Conservation (phyloP, 2,113 vertebrate genomes). For the Prinia subflava region DNA sequence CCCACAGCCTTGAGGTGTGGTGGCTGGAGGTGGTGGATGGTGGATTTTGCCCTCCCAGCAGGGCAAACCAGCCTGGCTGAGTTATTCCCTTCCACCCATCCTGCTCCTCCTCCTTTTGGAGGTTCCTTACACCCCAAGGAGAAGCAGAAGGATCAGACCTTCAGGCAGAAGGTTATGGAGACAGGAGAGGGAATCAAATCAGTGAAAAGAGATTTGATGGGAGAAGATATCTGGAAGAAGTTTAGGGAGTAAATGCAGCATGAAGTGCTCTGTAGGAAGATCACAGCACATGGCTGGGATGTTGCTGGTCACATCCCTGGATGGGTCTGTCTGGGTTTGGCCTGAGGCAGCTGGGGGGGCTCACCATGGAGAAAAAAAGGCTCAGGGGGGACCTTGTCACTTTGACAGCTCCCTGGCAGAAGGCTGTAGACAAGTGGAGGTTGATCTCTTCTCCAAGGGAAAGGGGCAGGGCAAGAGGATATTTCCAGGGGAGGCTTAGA, state of each 20-base stretch:
- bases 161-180: neutral
- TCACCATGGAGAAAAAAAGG: neutral
- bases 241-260: neutral
- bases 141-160: neutral
- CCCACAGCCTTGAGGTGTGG: fast-evolving
- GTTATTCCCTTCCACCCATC: neutral
- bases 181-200: neutral
- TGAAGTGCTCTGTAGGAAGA: neutral
- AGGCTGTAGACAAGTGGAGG: neutral
- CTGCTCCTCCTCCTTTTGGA: neutral
- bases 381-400: neutral
- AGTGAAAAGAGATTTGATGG: neutral
- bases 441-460: neutral
- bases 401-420: neutral
- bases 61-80: neutral
- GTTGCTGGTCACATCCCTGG: fast-evolving
- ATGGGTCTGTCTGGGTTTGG: neutral
- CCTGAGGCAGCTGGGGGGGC: neutral
- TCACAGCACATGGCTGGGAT: fast-evolving
- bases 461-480: neutral
- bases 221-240: neutral
- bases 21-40: fast-evolving
- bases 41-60: neutral
- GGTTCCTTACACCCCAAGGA: neutral
- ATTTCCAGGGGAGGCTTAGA: neutral